Evolutionary conservation across 2,888 invertebrate species (phyloP), one percentile per base, ranked within the genome.

Genomic region (Epsilonema sp.): DNA sequence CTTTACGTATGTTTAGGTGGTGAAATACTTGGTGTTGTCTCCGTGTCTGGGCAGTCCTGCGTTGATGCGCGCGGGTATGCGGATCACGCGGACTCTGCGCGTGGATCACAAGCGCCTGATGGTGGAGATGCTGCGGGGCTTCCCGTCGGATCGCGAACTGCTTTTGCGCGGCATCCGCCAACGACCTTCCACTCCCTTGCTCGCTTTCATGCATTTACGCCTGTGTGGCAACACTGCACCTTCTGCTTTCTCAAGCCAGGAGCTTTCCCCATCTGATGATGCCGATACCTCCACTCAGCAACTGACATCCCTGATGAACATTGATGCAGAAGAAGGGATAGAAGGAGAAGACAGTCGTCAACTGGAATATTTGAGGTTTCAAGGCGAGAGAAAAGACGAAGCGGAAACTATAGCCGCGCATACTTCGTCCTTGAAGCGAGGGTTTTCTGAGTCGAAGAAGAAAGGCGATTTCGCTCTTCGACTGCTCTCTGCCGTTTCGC

Each of bases 71-170:
- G 53, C 57, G 1, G 48, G 44, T 1, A 55, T 63, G 53, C 55
- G 44, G 36, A 3, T 62, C 2, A 42, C 55, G 2, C 48, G 57
- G 21, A 49, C 49, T 3, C 37, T 59, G 13, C 48, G 57, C 25
- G 55, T 57, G 8, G 61, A 66, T 49, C 56, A 61, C 49, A 60
- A 65, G 46, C 5, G 13, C 19, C n/a, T 13, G 11, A 59, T 62
- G 11, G 58, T 66, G 2, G 53, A 53, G 16, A 44, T 59, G 53
- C 48, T 67, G 26, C 53, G 67, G 20, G 65, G 65, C 5, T 67
- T 67, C 51, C 65, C 66, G 1, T 52, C 57, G 37, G 50, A 60
- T 2, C n/a, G n/a, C n/a, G n/a, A n/a, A n/a, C n/a, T n/a, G n/a
- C 51, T 65, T 52, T 47, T 64, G 13, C 40, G 52, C 20, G 54